Conservation (phyloP, 1,140 invertebrate species). For the Arion vulgaris region DNA sequence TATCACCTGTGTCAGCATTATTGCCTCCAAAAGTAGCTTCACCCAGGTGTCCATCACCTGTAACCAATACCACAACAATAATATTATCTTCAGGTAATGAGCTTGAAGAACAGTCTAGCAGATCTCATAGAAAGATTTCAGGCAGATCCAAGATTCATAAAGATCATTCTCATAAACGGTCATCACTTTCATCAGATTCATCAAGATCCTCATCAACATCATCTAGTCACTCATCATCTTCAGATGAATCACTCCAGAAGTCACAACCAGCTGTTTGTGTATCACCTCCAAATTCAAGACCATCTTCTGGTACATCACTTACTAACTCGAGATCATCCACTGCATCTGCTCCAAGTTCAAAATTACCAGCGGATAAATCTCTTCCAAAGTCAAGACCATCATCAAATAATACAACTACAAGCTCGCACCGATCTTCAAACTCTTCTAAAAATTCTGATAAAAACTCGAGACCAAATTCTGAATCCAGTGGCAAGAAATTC, state of each 20-base stretch:
- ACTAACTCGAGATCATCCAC: neutral
- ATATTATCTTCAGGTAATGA: neutral
- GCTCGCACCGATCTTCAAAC: neutral
- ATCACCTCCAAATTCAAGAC: neutral
- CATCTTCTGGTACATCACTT: neutral
- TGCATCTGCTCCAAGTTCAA: neutral
- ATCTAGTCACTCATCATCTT: neutral
- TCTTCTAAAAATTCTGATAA: neutral
- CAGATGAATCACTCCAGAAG: neutral
- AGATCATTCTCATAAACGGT: neutral
- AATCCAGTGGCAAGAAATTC: neutral
- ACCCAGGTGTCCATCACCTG: neutral
- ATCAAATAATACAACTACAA: no score
- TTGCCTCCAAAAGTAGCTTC: neutral
- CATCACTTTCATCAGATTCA: neutral
- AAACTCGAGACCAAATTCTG: neutral
- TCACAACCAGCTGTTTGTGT: neutral
- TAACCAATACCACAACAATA: neutral
- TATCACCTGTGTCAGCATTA: neutral
- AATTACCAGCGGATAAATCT: neutral
- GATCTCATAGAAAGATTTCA: neutral
- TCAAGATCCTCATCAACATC: neutral
- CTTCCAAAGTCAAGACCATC: neutral
- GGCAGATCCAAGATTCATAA: neutral
- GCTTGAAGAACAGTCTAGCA: neutral